These are phyloP conservation scores for Tinea trinotella DNA, from an alignment of 2,888 invertebrate species.

Conservation along the genomic window DNA sequence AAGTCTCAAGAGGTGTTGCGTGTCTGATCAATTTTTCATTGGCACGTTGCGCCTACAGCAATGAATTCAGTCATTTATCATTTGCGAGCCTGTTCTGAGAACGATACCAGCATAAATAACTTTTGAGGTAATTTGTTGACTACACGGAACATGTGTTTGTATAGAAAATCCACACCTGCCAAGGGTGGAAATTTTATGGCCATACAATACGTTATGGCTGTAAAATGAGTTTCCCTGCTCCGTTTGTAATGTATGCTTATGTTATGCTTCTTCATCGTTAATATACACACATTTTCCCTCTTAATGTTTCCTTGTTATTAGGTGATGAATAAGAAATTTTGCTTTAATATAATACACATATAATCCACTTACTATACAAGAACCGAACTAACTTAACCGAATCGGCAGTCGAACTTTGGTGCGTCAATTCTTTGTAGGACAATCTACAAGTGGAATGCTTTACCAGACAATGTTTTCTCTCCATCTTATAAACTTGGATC, in stretches of 20 bases:
- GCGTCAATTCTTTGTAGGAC: too few species aligned
- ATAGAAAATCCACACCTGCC: slow-evolving; percentile 3
- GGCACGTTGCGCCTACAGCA: slow-evolving; percentile 18
- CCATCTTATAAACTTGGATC: too few species aligned
- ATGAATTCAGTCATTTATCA: slow-evolving; percentile 26
- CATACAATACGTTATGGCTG: slow-evolving; percentile 6
- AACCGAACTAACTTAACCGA: too few species aligned
- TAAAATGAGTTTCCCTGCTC: slow-evolving; percentile 3
- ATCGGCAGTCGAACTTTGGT: too few species aligned
- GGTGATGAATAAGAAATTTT: not conserved
- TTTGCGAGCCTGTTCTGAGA: slow-evolving; percentile 22
- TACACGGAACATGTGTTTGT: slow-evolving; percentile 21
- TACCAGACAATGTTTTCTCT: too few species aligned
- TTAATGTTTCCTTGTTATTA: not conserved
- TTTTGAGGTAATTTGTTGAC: slow-evolving; percentile 30
- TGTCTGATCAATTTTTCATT: slow-evolving; percentile 20
- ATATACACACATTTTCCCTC: not conserved
- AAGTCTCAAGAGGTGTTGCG: not conserved
- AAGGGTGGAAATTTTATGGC: slow-evolving; percentile 1
- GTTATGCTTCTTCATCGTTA: not conserved
- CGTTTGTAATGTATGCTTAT: not conserved
- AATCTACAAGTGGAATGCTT: too few species aligned
- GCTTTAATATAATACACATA: too few species aligned
- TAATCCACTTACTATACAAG: too few species aligned
- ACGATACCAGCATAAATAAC: slow-evolving; percentile 26